Evolutionary conservation across 2,113 vertebrate genomes (phyloP).

Genomic region (Muscicapa adusta): DNA sequence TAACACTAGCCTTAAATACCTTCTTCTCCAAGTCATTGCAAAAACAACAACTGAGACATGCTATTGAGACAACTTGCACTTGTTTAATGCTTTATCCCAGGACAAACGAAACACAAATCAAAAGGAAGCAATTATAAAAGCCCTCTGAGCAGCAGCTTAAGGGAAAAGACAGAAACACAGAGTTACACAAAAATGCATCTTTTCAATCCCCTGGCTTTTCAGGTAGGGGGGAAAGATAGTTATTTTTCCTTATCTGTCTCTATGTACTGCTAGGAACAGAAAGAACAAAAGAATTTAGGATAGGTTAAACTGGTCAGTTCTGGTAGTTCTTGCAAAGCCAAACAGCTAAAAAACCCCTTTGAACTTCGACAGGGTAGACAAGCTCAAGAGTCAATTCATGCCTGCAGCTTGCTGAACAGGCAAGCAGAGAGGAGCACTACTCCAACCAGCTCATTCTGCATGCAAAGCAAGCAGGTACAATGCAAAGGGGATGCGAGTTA

Average conservation of each 20-base stretch:
- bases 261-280: background rate
- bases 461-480: background rate
- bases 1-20: background rate
- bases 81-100: background rate
- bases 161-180: background rate
- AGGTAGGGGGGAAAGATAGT: background rate
- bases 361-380: background rate
- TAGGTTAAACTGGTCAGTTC: background rate
- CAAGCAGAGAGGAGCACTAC: background rate
- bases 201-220: background rate
- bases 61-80: background rate
- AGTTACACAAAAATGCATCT: background rate
- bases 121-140: background rate
- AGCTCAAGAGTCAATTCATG: background rate
- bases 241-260: background rate
- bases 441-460: background rate
- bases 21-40: background rate
- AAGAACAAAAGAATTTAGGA: background rate
- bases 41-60: background rate
- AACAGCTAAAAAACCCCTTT: background rate
- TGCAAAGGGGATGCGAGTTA: background rate
- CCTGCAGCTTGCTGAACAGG: background rate
- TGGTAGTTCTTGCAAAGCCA: background rate
- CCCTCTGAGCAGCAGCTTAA: background rate
- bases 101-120: background rate